A percentile compares a stretch with the other conserved stretches of the same genome.
phyloP scores from a whole-genome alignment of 1,140 invertebrate genomes.

The Thaumatotibia leucotreta region DNA sequence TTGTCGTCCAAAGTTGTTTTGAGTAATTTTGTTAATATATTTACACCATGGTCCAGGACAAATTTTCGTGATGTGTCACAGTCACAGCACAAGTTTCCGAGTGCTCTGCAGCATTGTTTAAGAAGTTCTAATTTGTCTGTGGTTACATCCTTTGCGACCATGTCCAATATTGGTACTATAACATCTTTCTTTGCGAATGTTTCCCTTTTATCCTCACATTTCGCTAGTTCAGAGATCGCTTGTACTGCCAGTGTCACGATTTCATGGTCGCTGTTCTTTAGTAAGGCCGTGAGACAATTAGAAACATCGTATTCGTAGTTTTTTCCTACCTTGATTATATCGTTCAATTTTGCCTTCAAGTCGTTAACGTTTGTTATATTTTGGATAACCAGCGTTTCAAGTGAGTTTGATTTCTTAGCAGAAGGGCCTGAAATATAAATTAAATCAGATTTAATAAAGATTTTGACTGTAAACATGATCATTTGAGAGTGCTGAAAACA shows the following conservation, averaged over 20 bases:
- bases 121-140: slow-evolving; percentile 75
- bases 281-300: slow-evolving; percentile 49
- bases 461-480: not conserved
- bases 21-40: slow-evolving; percentile 71
- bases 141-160: slow-evolving; percentile 63
- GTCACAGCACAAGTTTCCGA: slow-evolving; percentile 93
- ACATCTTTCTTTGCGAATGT: slow-evolving; percentile 79
- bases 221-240: slow-evolving; percentile 84
- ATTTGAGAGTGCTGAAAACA: slow-evolving; percentile 11
- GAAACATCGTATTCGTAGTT: slow-evolving; percentile 63
- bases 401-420: slow-evolving; percentile 54
- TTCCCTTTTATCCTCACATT: slow-evolving; percentile 81
- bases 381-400: slow-evolving; percentile 56
- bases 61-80: slow-evolving; percentile 84
- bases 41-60: slow-evolving; percentile 80
- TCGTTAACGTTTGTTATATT: slow-evolving; percentile 51
- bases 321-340: slow-evolving; percentile 56
- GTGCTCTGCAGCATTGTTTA: slow-evolving; percentile 86
- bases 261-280: slow-evolving; percentile 49
- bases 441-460: slow-evolving; percentile 11
- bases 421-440: slow-evolving; percentile 39
- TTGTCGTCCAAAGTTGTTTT: slow-evolving; percentile 39
- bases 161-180: slow-evolving; percentile 77
- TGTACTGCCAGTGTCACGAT: slow-evolving; percentile 74
- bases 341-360: slow-evolving; percentile 56